Conservation (phyloP, 2,888 invertebrate genomes). For the Leptodirus hochenwartii region DNA sequence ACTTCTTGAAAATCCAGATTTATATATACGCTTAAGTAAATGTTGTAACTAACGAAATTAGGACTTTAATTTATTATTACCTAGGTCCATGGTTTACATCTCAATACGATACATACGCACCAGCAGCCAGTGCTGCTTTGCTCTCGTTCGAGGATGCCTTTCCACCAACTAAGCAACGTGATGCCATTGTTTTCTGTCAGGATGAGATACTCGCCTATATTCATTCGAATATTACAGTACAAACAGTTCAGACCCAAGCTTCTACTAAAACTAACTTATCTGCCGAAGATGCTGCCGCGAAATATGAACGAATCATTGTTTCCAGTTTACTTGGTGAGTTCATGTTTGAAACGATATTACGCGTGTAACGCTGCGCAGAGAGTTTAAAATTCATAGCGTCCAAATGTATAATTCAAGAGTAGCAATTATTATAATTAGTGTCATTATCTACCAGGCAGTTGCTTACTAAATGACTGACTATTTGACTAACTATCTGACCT, state of each 20-base stretch:
- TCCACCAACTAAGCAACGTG: constrained; percentile 54
- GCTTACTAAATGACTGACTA: too few relatives aligned
- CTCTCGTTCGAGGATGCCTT: constrained; percentile 46
- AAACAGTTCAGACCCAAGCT: constrained; percentile 35
- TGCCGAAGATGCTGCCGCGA: constrained; percentile 48
- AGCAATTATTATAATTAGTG: too few relatives aligned
- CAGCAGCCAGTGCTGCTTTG: constrained; percentile 56
- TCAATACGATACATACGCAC: constrained; percentile 71
- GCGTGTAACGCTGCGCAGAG: constrained; percentile 31
- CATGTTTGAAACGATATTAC: constrained; percentile 38
- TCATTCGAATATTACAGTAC: constrained; percentile 46
- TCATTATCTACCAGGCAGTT: too few relatives aligned
- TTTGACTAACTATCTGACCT: too few relatives aligned
- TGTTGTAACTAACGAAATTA: too few relatives aligned
- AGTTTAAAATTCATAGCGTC: too few relatives aligned
- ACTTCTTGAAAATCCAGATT: too few relatives aligned
- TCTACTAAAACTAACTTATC: constrained; percentile 29
- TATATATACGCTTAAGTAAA: too few relatives aligned
- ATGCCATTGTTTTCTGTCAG: constrained; percentile 69
- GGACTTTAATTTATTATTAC: too few relatives aligned
- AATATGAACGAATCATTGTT: constrained; percentile 44
- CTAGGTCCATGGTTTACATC: constrained; percentile 76
- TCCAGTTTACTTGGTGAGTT: constrained; percentile 47
- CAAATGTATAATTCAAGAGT: too few relatives aligned
- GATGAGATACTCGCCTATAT: constrained; percentile 58